Conservation (phyloP, 2,888 invertebrate species). For the Cantharis lateralis region DNA sequence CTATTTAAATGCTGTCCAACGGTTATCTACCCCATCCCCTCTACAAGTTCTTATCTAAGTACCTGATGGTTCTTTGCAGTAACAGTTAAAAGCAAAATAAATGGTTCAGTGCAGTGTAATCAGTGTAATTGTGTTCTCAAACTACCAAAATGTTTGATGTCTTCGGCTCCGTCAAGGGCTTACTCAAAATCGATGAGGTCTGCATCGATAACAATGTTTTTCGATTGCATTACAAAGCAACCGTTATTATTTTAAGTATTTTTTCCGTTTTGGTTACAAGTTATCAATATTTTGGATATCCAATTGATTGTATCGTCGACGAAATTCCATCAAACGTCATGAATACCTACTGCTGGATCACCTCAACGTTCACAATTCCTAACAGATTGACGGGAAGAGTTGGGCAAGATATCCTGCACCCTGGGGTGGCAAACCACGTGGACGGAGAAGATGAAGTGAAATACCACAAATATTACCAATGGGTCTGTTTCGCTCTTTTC, state of each 20-base stretch:
- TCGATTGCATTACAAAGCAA: conserved; percentile 90
- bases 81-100: no score
- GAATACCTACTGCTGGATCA: conserved; percentile 94
- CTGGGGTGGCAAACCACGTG: conserved; percentile 79
- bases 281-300: conserved; percentile 95
- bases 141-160: conserved; percentile 77
- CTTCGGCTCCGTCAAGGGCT: conserved; percentile 92
- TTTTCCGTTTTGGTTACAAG: conserved; percentile 92
- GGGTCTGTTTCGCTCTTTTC: conserved; percentile 91
- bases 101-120: neutral
- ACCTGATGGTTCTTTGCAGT: no score
- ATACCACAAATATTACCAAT: conserved; percentile 95
- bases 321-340: conserved; percentile 87
- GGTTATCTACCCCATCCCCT: no score
- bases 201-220: conserved; percentile 96
- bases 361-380: conserved; percentile 90
- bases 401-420: conserved; percentile 81
- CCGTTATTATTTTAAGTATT: conserved; percentile 87
- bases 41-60: no score
- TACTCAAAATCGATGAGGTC: conserved; percentile 86
- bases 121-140: conserved; percentile 16
- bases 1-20: no score
- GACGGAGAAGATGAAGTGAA: conserved; percentile 82
- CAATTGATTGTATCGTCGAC: conserved; percentile 94
- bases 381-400: conserved; percentile 77